Evolutionary conservation across 2,113 vertebrate species (phyloP), one percentile per base, ranked within the genome.

Genomic region (Barnardius zonarius): DNA sequence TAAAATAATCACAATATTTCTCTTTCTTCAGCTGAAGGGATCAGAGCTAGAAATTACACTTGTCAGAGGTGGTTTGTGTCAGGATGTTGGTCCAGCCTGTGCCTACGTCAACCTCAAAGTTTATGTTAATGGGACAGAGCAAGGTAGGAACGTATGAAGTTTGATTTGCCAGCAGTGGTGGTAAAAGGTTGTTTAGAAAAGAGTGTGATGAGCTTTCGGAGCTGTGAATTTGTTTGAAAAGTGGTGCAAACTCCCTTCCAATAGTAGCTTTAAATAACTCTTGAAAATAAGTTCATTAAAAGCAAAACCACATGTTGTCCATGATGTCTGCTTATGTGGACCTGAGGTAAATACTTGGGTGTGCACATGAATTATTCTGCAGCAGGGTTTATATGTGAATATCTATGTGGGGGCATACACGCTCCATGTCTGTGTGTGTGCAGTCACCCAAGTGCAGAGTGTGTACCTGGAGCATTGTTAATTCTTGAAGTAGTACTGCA

Each of bases 11-110:
- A 2, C 35, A 11, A 23, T 59, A 4, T 64, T 77, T 31, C 69
- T 89, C 10, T 95, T 69, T 81, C 13, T 88, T 86, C 94, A 99
- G 99, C 96, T 99, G 96, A 99, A 99, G 97, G 98, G 98, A 15
- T 99, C 98, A 17, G 98, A 99, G 88, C 97, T 99, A 96, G 98
- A 99, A 92, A 98, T 99, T 46, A 98, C 98, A 9, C 98, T 99
- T 19, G 98, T 98, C 78, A 98, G 97, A 97, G 98, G 98, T 7
- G 95, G 97, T 0, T 83, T 97, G 31, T 88, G 35, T 17, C 96
- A 97, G n/a, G 43, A 96, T 18, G 96, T 86, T 52, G 98, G 98
- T 75, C 99, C 99, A 66, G 98, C 98, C 75, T 99, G 99, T 80
- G 96, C 98, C 46, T 99, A 98, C 4, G 98, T 99, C 96, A 99